Evolutionary conservation across 1,140 invertebrate genomes (phyloP).

Genomic region (Pristionchus pacificus): DNA sequence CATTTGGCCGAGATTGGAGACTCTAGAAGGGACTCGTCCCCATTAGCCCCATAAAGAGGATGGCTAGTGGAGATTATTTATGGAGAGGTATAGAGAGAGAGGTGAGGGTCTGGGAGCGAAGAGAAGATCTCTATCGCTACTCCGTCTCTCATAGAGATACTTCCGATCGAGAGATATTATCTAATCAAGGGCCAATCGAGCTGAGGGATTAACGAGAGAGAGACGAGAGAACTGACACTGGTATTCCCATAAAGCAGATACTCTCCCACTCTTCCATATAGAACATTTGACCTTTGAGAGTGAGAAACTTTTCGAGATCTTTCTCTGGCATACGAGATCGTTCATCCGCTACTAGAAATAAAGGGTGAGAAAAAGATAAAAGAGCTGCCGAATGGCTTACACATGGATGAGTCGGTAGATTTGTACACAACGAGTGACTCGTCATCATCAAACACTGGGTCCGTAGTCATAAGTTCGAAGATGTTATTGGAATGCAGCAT

Average conservation of each 20-base stretch:
- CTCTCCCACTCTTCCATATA: slow-evolving; percentile 95
- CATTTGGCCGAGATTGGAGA: slow-evolving; percentile 83
- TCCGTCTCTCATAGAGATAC: too few relatives aligned
- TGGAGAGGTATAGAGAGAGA: too few relatives aligned
- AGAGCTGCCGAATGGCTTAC: neutral
- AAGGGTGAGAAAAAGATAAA: neutral
- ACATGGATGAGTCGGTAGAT: slow-evolving; percentile 18
- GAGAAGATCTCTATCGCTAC: too few relatives aligned
- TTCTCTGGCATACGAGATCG: slow-evolving; percentile 65
- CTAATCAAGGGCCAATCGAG: too few relatives aligned
- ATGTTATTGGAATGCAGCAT: slow-evolving; percentile 88
- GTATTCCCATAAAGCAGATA: slow-evolving; percentile 91
- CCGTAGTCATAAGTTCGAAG: slow-evolving; percentile 84
- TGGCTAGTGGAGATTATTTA: too few relatives aligned
- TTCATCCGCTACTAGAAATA: slow-evolving; percentile 51
- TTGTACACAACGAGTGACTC: slow-evolving; percentile 18
- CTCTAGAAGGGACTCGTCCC: slow-evolving; percentile 61
- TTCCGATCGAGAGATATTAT: too few relatives aligned
- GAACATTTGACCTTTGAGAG: slow-evolving; percentile 82
- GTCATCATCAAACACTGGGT: slow-evolving; percentile 64
- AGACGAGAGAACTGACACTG: slow-evolving; percentile 64
- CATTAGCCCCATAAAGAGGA: too few relatives aligned
- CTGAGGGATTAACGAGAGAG: too few relatives aligned
- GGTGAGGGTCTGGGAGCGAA: too few relatives aligned
- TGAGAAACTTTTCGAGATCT: slow-evolving; percentile 66